These are phyloP conservation scores for Setophaga coronata DNA, from an alignment of 2,113 vertebrate species.

Conservation along the genomic window DNA sequence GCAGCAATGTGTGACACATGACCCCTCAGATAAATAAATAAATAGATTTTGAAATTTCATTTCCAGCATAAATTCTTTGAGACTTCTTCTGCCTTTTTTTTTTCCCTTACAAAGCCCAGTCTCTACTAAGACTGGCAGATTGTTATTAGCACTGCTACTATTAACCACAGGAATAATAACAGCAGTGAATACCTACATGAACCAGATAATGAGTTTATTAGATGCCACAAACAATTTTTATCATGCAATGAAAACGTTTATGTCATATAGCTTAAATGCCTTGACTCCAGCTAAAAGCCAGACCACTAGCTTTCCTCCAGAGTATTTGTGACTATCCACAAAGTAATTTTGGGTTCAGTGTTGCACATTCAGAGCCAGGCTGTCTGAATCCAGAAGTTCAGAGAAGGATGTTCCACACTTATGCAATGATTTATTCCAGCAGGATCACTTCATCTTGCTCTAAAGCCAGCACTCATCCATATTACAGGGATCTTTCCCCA, in stretches of 20 bases:
- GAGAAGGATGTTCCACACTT: neutral
- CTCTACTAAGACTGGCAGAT: neutral
- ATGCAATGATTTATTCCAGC: neutral
- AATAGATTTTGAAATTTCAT: neutral
- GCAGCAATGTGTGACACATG: neutral
- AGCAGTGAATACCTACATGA: neutral
- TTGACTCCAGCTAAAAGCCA: neutral
- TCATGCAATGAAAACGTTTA: neutral
- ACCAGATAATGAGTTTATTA: neutral
- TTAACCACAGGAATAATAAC: neutral
- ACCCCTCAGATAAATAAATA: neutral
- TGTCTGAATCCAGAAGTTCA: neutral
- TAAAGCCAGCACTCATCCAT: conserved; percentile 16
- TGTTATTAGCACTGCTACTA: neutral
- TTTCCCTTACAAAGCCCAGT: neutral
- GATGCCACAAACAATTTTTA: neutral
- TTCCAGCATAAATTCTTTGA: neutral
- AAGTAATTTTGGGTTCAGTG: neutral
- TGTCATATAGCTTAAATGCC: neutral
- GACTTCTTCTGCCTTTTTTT: neutral
- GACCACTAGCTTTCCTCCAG: neutral
- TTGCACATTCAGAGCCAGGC: neutral
- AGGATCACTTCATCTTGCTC: neutral
- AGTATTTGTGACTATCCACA: neutral
- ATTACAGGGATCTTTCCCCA: conserved; percentile 5